Conservation (phyloP, 1,140 invertebrate genomes). For the Orchestia grillus region DNA sequence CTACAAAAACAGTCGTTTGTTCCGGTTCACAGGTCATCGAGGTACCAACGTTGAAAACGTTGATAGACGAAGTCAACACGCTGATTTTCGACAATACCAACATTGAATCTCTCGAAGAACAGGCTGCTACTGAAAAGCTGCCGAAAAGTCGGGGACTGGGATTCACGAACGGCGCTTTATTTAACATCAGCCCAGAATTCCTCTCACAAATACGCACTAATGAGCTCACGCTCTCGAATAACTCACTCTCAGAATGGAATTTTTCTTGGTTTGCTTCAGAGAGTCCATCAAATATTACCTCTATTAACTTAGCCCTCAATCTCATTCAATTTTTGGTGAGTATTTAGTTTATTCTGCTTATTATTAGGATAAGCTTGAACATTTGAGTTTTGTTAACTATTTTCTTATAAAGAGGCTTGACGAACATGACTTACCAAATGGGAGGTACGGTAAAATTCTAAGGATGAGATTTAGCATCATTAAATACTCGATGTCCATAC, state of each 20-base stretch:
- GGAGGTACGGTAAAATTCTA: background rate
- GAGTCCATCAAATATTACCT: background rate
- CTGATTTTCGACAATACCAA: background rate
- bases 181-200: background rate
- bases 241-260: conserved; percentile 27
- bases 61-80: background rate
- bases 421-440: background rate
- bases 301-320: background rate
- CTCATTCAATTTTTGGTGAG: conserved; percentile 22
- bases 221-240: background rate
- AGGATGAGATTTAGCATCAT: too few species aligned
- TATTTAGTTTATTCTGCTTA: background rate
- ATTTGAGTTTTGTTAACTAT: background rate
- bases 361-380: too few species aligned
- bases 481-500: too few species aligned
- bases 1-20: background rate
- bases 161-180: background rate
- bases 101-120: background rate
- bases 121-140: background rate
- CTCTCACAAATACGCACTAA: background rate
- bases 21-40: conserved; percentile 16
- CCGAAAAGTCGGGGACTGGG: background rate
- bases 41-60: background rate
- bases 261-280: conserved; percentile 4
- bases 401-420: background rate